Percentiles rank a stretch among this genome's conserved stretches.
Conservation (phyloP, 1,140 invertebrate species). For the Pseudomyrmex sp. region DNA sequence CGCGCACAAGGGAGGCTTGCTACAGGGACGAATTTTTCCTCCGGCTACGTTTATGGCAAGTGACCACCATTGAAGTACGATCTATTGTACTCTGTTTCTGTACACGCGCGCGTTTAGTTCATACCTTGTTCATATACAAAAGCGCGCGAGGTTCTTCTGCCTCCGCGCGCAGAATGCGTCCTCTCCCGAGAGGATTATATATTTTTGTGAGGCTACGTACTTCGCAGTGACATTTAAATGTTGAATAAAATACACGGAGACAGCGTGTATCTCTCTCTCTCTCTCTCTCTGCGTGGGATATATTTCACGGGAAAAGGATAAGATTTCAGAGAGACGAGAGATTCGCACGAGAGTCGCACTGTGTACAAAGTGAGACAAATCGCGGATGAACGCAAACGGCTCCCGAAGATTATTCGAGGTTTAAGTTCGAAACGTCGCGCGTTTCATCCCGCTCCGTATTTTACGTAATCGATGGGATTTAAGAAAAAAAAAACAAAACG, state of each 20-base stretch:
- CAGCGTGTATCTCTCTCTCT: neutral
- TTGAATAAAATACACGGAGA: neutral
- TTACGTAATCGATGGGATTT: no score
- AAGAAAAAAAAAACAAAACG: no score
- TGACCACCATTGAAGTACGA: slow-evolving; percentile 61
- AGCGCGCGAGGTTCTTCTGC: neutral
- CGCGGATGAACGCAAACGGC: no score
- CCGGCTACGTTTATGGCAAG: slow-evolving; percentile 62
- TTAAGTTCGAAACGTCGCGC: no score
- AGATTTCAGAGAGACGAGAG: neutral
- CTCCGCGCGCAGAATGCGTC: neutral
- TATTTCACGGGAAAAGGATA: neutral
- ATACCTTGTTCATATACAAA: neutral
- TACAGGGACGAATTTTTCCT: slow-evolving; percentile 54
- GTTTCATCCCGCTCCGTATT: no score
- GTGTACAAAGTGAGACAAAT: no score
- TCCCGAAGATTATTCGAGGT: no score
- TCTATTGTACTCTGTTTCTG: slow-evolving; percentile 68
- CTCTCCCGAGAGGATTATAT: neutral
- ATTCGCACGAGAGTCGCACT: no score
- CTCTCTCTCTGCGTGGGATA: neutral
- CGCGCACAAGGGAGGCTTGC: slow-evolving; percentile 36
- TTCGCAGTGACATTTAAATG: neutral
- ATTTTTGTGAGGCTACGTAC: neutral
- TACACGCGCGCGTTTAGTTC: slow-evolving; percentile 21